Base-by-base conservation (phyloP, 37 sponge, comb jelly and placozoan species). In the Dysidea cf. avara region DNA sequence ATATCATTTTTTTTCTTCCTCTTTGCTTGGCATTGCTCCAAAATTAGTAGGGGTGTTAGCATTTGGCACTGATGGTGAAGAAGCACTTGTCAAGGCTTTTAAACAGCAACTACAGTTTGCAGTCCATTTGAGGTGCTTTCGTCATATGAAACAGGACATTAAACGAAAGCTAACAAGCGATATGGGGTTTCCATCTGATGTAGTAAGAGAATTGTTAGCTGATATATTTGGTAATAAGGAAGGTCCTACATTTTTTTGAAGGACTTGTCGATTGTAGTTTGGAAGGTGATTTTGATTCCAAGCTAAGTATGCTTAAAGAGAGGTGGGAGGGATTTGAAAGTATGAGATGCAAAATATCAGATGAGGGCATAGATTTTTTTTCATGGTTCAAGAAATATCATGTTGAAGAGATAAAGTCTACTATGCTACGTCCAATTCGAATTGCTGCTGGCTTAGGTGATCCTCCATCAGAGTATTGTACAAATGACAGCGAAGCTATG, bases 151-250 rank as follows among this genome's bases (percentile, higher is more conserved):
- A n/a, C n/a, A n/a, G n/a, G n/a, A n/a, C n/a, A n/a, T n/a, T n/a
- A n/a, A n/a, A n/a, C n/a, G n/a, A n/a, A n/a, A n/a, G n/a, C n/a
- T n/a, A n/a, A n/a, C n/a, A n/a, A n/a, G n/a, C n/a, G n/a, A n/a
- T n/a, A n/a, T n/a, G n/a, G n/a, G n/a, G n/a, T n/a, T n/a, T n/a
- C n/a, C n/a, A n/a, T n/a, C n/a, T n/a, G n/a, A n/a, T n/a, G n/a
- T n/a, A n/a, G 37, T 9, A 3, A 70, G 17, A 17, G 71, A 70
- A 26, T 31, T 70, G 5, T 6, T 70, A 5, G 36, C 52, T 46
- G 76, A 77, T 60, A 34, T 77, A 38, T 77, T 77, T 56, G 78
- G 78, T 30, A 30, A 32, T 28, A 39, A 77, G 59, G 21, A 77
- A 38, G 78, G 68, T 9, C n/a, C 9, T 18, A 55, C 59, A n/a